Conservation (phyloP, 2,113 vertebrate species). For the Casuarius casuarius region DNA sequence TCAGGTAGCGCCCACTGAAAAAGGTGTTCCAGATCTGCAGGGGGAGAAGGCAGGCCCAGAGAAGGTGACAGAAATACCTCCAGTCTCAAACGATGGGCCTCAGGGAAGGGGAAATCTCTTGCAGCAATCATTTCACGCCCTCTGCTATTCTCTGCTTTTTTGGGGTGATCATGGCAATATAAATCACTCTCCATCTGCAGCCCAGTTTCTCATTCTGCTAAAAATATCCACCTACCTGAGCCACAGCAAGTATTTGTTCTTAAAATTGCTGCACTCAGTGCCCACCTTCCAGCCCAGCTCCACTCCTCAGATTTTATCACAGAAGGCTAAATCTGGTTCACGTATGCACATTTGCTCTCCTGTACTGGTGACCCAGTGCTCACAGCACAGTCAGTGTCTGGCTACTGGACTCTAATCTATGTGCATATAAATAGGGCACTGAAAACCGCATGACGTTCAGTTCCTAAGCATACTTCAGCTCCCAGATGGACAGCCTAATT, state of each 20-base stretch:
- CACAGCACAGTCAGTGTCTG: not conserved
- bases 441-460: not conserved
- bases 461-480: not conserved
- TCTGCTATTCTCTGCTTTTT: not conserved
- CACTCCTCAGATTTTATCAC: not conserved
- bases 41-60: not conserved
- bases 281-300: not conserved
- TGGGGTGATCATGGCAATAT: too few relatives aligned
- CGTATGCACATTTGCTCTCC: not conserved
- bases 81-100: not conserved
- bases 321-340: not conserved
- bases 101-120: not conserved
- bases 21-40: conserved; percentile 93
- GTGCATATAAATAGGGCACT: too few relatives aligned
- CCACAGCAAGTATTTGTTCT: not conserved
- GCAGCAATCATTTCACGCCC: not conserved
- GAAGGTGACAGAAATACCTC: not conserved
- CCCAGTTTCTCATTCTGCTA: not conserved
- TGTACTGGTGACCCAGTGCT: not conserved
- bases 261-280: not conserved
- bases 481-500: too few relatives aligned
- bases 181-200: not conserved
- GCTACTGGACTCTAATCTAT: not conserved
- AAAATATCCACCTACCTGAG: not conserved
- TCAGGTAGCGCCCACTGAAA: conserved; percentile 92